A percentile compares a stretch with the other conserved stretches of the same genome.
These are phyloP conservation scores for Acridotheres tristis DNA, from an alignment of 2,797 vertebrate species.

Conservation along the genomic window DNA sequence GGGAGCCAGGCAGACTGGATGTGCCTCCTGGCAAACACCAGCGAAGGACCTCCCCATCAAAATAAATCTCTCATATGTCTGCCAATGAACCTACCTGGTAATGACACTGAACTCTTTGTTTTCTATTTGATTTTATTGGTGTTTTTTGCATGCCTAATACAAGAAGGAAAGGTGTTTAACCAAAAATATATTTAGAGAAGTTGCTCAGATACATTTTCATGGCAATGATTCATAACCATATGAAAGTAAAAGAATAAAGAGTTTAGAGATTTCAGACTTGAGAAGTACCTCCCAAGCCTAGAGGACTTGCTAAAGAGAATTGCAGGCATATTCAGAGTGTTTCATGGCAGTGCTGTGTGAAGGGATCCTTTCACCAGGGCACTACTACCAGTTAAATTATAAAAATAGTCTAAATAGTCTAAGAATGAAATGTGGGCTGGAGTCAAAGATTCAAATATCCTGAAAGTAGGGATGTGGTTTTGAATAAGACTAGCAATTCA, in stretches of 20 bases:
- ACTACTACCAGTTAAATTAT: not conserved
- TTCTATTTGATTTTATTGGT: not conserved
- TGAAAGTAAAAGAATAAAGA: not conserved
- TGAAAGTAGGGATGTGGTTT: not conserved
- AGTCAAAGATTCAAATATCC: not conserved
- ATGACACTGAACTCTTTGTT: not conserved
- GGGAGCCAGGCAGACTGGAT: constrained; percentile 87
- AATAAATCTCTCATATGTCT: constrained; percentile 88
- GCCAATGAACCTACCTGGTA: constrained; percentile 85
- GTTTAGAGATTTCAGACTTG: not conserved
- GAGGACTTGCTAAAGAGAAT: not conserved
- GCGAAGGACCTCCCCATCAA: constrained; percentile 77
- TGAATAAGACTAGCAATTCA: not conserved
- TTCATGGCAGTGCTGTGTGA: not conserved
- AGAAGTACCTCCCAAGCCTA: not conserved
- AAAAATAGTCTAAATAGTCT: not conserved
- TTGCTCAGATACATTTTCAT: not conserved
- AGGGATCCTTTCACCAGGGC: not conserved
- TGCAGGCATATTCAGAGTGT: not conserved
- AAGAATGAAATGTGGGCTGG: not conserved
- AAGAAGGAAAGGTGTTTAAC: not conserved
- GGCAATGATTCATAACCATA: not conserved
- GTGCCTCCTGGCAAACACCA: constrained; percentile 85
- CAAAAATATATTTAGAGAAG: not conserved
- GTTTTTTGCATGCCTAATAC: not conserved